Evolutionary conservation across 2,888 invertebrate genomes (phyloP).

Genomic region (Ornithoptera priamus): DNA sequence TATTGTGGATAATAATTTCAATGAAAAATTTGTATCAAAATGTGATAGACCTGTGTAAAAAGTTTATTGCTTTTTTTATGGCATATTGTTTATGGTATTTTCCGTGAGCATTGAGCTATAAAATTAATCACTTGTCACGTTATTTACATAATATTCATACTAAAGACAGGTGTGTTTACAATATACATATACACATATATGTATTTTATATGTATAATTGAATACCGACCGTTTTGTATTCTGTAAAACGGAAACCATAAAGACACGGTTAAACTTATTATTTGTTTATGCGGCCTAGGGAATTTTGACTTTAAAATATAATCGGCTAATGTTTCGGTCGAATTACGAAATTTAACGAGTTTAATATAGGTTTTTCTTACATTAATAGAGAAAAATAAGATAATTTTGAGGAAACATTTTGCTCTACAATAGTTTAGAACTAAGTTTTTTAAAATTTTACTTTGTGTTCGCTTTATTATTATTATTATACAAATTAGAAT

Average conservation of each 20-base stretch:
- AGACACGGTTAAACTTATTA: slow-evolving; percentile 29
- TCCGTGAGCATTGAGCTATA: slow-evolving; percentile 18
- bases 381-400: neutral
- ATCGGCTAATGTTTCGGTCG: slow-evolving; percentile 9
- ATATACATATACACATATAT: slow-evolving; percentile 33
- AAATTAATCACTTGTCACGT: slow-evolving; percentile 27
- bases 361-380: neutral
- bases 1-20: neutral
- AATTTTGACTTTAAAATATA: slow-evolving; percentile 8
- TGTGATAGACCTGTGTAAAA: slow-evolving; percentile 5
- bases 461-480: slow-evolving; percentile 34
- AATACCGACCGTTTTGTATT: slow-evolving; percentile 31
- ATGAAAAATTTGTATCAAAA: slow-evolving; percentile 9
- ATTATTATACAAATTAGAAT: slow-evolving; percentile 33
- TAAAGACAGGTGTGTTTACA: slow-evolving; percentile 28
- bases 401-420: neutral
- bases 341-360: slow-evolving; percentile 9
- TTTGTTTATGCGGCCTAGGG: slow-evolving; percentile 23
- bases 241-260: slow-evolving; percentile 29
- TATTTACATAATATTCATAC: slow-evolving; percentile 28
- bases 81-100: slow-evolving; percentile 2
- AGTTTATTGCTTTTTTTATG: neutral
- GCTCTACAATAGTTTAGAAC: neutral
- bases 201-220: slow-evolving; percentile 33
- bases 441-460: neutral